phyloP scores from a whole-genome alignment of 2,888 invertebrate species.

The Auanema freiburgensis region DNA sequence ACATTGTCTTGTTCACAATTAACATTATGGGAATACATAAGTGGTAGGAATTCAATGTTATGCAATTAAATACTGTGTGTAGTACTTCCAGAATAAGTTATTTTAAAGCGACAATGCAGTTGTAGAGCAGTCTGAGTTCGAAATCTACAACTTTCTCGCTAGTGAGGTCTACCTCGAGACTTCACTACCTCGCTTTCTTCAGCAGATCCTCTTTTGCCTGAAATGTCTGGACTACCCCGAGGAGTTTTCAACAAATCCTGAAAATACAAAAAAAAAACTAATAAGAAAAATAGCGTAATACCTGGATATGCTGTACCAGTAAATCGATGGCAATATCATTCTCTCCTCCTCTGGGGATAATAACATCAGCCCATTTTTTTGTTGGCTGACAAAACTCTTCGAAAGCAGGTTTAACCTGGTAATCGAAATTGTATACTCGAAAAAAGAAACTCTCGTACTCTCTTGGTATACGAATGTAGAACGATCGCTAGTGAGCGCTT shows the following conservation, averaged over 20 bases:
- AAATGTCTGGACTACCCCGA: conserved; percentile 24
- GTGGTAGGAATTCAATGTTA: too few species aligned
- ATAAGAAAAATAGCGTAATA: too few species aligned
- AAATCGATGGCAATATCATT: conserved; percentile 92
- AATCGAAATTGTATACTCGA: background rate
- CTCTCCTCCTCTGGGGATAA: conserved; percentile 96
- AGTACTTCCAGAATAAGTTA: too few species aligned
- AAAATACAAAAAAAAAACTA: too few species aligned
- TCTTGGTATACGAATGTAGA: conserved; percentile 81
- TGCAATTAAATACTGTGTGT: too few species aligned
- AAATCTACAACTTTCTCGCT: conserved; percentile 1
- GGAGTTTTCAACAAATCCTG: conserved; percentile 30
- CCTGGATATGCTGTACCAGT: conserved; percentile 94
- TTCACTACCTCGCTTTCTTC: conserved; percentile 1
- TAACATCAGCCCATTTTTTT: conserved; percentile 98
- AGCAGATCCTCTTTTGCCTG: too few species aligned
- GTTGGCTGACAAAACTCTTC: conserved; percentile 80
- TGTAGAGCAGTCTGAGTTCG: background rate
- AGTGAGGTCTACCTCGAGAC: background rate
- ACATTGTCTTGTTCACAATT: too few species aligned
- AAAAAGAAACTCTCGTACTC: conserved; percentile 12
- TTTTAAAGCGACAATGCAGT: too few species aligned
- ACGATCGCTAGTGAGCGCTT: conserved; percentile 91
- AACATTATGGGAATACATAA: too few species aligned
- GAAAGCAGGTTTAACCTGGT: conserved; percentile 91